Conservation (phyloP, 2,888 invertebrate species). For the Gisinianus flammeolus region DNA sequence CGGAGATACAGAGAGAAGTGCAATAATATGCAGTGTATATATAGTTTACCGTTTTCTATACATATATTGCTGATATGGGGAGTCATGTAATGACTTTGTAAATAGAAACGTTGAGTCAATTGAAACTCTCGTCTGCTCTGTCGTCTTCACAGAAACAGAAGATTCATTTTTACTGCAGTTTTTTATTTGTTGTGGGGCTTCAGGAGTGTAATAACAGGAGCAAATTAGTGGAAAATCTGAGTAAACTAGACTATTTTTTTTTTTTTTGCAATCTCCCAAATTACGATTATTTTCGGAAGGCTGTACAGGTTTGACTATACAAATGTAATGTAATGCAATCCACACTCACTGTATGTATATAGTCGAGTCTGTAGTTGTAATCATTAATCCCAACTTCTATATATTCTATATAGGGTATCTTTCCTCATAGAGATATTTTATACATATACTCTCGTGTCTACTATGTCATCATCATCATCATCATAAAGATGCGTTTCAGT, state of each 20-base stretch:
- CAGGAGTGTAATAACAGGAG: slow-evolving; percentile 11
- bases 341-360: not conserved
- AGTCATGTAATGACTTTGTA: not conserved
- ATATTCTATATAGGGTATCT: not conserved
- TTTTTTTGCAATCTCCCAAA: slow-evolving; percentile 9
- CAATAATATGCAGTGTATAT: not conserved
- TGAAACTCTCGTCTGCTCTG: not conserved
- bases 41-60: not conserved
- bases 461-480: not conserved
- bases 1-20: not conserved
- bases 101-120: not conserved
- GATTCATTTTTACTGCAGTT: slow-evolving; percentile 3
- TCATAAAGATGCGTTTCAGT: not conserved
- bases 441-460: not conserved
- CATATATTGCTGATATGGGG: not conserved
- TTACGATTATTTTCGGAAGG: slow-evolving; percentile 12
- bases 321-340: not conserved
- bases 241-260: not conserved
- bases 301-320: not conserved
- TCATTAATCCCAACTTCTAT: not conserved
- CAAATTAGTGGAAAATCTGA: not conserved
- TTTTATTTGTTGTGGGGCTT: not conserved
- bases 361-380: not conserved
- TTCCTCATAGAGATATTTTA: not conserved
- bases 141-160: not conserved